Evolutionary conservation across 2,888 invertebrate genomes (phyloP), one percentile per base, ranked within the genome.

Genomic region (Scaptomyza caliginosa): DNA sequence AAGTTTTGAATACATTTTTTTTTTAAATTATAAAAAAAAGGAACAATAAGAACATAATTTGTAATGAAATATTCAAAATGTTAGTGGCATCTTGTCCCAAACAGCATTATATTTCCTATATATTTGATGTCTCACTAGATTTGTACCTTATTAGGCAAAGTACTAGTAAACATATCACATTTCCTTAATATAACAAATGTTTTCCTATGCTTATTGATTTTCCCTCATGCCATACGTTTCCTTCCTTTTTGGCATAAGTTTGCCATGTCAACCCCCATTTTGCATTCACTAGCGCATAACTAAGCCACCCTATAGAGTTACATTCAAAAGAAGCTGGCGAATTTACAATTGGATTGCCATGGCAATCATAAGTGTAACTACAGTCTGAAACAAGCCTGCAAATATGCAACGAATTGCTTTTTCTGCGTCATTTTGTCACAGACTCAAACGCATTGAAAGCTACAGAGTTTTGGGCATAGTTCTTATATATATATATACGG

Each of bases 271-370:
- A 30, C 32, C 51, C 67, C 23, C 17, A 28, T 38, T 19, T 23
- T 11, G 28, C 32, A 60, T 6, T 7, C 21, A 46, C 30, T 46
- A 32, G 10, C 30, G 13, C 6, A 24, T 42, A 60, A 66, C 71
- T 43, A 57, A 71, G 46, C 50, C 60, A 72, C 56, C 66, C 72
- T 26, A 26, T 49, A 23, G n/a, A 42, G 43, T 59, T 58, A 21
- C 42, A 40, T 19, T 58, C 45, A 59, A 51, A 21, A n/a, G 55
- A 58, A 55, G 62, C 66, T 51, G 55, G 39, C 30, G 48, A 56
- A 54, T 60, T 73, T 59, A 57, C 72, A 72, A 72, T 74, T 74
- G 56, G 54, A 74, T 74, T 76, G 58, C 51, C 49, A 70, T 75
- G 64, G 62, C 55, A 74, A 74, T 70, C 67, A 62, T 62, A 56